Base-by-base conservation (phyloP, 2,888 invertebrate species). In the Drosophila hamatofila region DNA sequence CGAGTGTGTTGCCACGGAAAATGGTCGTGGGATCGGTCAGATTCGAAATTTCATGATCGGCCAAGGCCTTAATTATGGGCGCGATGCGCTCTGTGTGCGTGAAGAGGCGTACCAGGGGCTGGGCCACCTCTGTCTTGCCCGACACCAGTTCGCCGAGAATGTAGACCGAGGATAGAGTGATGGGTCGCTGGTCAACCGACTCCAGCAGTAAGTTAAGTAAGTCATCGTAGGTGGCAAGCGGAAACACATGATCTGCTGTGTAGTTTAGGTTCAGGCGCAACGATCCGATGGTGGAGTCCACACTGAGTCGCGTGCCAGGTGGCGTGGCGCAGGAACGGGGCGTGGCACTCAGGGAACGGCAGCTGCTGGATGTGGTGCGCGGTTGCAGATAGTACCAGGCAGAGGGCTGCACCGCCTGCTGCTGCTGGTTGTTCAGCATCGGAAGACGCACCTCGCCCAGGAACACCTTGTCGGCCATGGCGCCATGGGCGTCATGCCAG, bases 1-100 rank as follows among this genome's bases (percentile, higher is more conserved):
- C 97, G 63, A 98, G 94, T 0, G 97, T 97, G 93, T 98, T 98
- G 78, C 98, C 98, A 58, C 98, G 96, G 93, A 98, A 98, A 92
- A 98, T 97, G 67, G 97, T 98, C 75, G 97, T 98, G 57, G 97
- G 96, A 93, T 98, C 98, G 95, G 97, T 97, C 81, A 97, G 95
- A 92, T 96, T 96, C n/a, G 97, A 96, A 91, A 98, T 97, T 94
- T 98, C 98, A 78, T 96, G 95, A 92, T 96, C 95, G 48, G 97
- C 97, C 73, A 98, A 94, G 63, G 96, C 95, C 91, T 95, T 95
- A 80, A 98, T 96, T 74, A 97, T 95, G 72, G 96, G 96, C 83
- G 97, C 97, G 87, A 98, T 96, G 93, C 96, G 96, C 88, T 96
- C 96, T 92, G 97, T 96, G 92, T 97, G 96, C 81, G 97, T 96